Base-by-base conservation (phyloP, 2,888 invertebrate species). In the Sphecodes monilicornis region DNA sequence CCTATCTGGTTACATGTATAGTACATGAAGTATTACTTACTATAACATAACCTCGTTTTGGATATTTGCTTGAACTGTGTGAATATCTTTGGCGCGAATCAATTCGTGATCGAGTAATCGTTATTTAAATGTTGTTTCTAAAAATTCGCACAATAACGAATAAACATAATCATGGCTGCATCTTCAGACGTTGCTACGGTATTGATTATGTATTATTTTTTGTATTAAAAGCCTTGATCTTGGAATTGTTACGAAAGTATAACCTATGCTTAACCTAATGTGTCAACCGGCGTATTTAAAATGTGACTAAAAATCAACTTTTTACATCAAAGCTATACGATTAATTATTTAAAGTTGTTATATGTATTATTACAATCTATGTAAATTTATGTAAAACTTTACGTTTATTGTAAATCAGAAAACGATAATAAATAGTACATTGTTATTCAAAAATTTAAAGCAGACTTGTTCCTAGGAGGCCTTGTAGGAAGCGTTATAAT, bases 171-270 rank as follows among this genome's bases (percentile, higher is more conserved):
- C 16, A 94, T 94, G 94, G 90, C 93, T 78, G 87, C 92, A 80
- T 92, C 93, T 0, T 88, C 92, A 76, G 94, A 94, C 79, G 92
- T 94, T 85, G 92, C 92, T 79, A 92, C 93, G 92, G 94, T 94
- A 93, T 80, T 78, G 66, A 11, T 36, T 26, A 76, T 11, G 46
- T 69, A 66, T 54, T 60, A n/a, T 70, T 71, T 57, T 60, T 79
- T 80, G 77, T 5, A 75, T 76, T 68, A 41, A 39, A 60, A 46
- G 50, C 11, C 66, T 57, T 26, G 54, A 54, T 4, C 41, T 39
- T 18, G n/a, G 22, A 16, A 60, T 18, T 72, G 39, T 68, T 43
- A n/a, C 16, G 1, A 22, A 68, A 71, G 57, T 39, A 76, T 84
- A 84, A 81, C 69, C 81, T 81, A 18, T 70, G 73, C 26, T 11